phyloP scores from a whole-genome alignment of 2,888 invertebrate species.

The Pilophorus perplexus region DNA sequence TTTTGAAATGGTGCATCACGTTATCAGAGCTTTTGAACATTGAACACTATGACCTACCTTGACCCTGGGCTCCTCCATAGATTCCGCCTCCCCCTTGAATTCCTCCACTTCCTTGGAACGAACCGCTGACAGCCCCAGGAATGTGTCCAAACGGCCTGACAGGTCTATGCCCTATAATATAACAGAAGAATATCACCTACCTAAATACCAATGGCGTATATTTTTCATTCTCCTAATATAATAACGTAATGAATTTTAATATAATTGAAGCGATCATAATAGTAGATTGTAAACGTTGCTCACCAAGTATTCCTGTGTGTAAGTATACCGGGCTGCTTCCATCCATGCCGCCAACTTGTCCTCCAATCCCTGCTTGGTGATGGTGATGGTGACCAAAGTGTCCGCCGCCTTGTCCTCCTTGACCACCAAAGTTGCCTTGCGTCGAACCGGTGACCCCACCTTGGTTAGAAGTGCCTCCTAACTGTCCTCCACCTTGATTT shows the following conservation, averaged over 20 bases:
- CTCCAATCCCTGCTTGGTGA: conserved; percentile 16
- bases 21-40: too few species aligned
- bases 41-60: conserved; percentile 5
- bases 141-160: conserved; percentile 23
- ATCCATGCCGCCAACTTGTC: conserved; percentile 20
- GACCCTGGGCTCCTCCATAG: conserved; percentile 23
- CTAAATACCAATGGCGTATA: not conserved
- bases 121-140: conserved; percentile 10
- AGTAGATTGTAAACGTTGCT: too few species aligned
- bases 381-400: conserved; percentile 26
- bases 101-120: conserved; percentile 23
- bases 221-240: not conserved
- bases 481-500: not conserved
- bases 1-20: too few species aligned
- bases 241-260: not conserved
- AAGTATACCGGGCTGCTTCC: conserved; percentile 22
- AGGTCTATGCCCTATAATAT: conserved; percentile 18
- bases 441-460: too few species aligned
- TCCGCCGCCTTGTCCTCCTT: conserved; percentile 18
- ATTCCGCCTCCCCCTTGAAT: conserved; percentile 26
- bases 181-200: not conserved
- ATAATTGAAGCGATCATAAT: not conserved
- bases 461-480: not conserved
- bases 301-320: conserved; percentile 22
- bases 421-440: too few species aligned